These are phyloP conservation scores for Mayetiola destructor DNA, from an alignment of 2,888 invertebrate genomes.

Conservation along the genomic window DNA sequence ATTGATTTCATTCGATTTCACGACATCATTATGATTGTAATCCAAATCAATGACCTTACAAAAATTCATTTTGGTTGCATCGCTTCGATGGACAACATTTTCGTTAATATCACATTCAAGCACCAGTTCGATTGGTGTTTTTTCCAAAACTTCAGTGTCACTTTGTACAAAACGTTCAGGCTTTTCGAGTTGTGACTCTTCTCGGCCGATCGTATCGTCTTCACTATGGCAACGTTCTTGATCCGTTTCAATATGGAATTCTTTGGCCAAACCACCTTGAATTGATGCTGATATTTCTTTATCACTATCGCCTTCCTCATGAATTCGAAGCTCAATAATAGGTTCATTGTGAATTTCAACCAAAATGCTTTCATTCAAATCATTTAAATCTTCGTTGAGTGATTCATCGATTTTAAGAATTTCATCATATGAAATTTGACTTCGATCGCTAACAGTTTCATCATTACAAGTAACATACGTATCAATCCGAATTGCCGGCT, in stretches of 20 bases:
- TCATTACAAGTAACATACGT: not conserved
- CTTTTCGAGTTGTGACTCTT: not conserved
- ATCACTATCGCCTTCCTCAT: slow-evolving; percentile 6
- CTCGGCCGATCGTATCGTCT: slow-evolving; percentile 1
- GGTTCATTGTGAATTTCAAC: slow-evolving; percentile 1
- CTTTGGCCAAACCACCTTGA: not conserved
- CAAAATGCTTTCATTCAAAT: not conserved
- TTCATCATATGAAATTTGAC: slow-evolving; percentile 7
- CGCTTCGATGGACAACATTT: slow-evolving; percentile 1
- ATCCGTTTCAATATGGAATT: not conserved
- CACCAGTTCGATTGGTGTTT: slow-evolving; percentile 3
- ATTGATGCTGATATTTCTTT: not conserved
- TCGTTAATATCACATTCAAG: slow-evolving; percentile 12
- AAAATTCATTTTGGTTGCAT: not conserved
- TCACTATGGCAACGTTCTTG: slow-evolving; percentile 2
- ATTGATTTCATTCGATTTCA: not conserved
- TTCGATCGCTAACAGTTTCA: not conserved
- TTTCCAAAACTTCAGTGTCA: not conserved
- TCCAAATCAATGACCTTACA: not conserved
- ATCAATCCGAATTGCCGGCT: not conserved
- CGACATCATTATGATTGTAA: slow-evolving; percentile 5
- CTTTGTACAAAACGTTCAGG: slow-evolving; percentile 1
- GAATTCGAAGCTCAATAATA: slow-evolving; percentile 1
- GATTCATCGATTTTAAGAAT: slow-evolving; percentile 2
- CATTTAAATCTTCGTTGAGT: not conserved